Conservation (phyloP, 2,888 invertebrate genomes). For the Emmelina monodactyla region DNA sequence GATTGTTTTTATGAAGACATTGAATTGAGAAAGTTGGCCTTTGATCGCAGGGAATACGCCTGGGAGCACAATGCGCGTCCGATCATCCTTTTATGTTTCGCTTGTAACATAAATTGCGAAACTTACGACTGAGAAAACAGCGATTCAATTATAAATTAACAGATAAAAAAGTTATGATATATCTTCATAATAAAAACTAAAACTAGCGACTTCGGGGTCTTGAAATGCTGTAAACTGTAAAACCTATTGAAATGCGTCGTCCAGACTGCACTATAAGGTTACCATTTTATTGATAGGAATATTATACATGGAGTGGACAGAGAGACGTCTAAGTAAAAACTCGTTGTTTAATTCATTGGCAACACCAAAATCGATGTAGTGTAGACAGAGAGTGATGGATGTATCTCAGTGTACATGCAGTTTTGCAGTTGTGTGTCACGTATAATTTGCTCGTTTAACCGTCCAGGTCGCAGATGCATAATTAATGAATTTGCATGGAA, state of each 20-base stretch:
- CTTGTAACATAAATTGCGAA: too few relatives aligned
- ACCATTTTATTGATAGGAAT: conserved; percentile 37
- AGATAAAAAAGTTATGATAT: too few relatives aligned
- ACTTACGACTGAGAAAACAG: too few relatives aligned
- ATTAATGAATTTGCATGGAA: conserved; percentile 21
- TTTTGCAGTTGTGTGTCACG: conserved; percentile 36
- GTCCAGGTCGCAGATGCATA: conserved; percentile 39
- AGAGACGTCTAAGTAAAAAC: conserved; percentile 26
- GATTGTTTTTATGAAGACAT: not conserved
- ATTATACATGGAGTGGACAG: conserved; percentile 32
- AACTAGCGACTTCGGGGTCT: too few relatives aligned
- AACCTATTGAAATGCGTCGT: conserved; percentile 16
- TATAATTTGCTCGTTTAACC: conserved; percentile 45
- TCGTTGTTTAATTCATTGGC: conserved; percentile 37
- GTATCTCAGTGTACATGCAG: conserved; percentile 35
- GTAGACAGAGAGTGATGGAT: conserved; percentile 32
- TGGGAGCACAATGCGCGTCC: too few relatives aligned
- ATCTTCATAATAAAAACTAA: too few relatives aligned
- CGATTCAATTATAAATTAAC: too few relatives aligned
- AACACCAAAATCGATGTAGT: conserved; percentile 32
- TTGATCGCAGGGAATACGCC: too few relatives aligned
- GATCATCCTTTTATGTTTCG: too few relatives aligned
- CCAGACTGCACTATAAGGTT: conserved; percentile 3
- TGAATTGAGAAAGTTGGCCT: not conserved
- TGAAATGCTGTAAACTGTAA: too few relatives aligned